Evolutionary conservation across 1,140 invertebrate species (phyloP), one percentile per base, ranked within the genome.

Genomic region (Trialeurodes vaporariorum): DNA sequence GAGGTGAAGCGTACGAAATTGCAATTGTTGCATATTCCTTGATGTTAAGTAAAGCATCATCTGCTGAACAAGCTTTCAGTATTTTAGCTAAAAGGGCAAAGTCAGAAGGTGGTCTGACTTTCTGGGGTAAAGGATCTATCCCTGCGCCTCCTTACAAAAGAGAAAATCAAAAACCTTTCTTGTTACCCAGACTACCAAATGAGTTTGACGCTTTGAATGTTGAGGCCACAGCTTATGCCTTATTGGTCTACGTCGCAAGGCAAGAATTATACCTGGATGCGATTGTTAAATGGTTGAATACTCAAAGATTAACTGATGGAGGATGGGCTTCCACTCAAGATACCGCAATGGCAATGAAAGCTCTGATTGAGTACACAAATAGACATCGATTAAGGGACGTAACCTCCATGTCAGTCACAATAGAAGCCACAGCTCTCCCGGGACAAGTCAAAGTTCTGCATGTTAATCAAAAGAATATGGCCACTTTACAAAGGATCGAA

Each of bases 261-360:
- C 90, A 93, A 75, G 91, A 93, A 70, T 81, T 89, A 68, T 83
- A 87, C 64, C 82, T 88, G 26, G 91, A 93, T 68, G 84, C 87
- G 13, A 94, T 96, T 74, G 93, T 97, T 25, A 87, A 89, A 73
- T 98, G 95, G 95, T 79, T 98, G 5, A 96, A 96, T 77, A 83
- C 90, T 0, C 94, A 97, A 75, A 82, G 95, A 63, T 81, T 96
- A 0, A 88, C 88, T n/a, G 90, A 96, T 73, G 91, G 91, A 49
- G 95, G 94, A 0, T 96, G 94, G 93, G 92, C 93, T 0, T 96
- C 93, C 0, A 96, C 94, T 2, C 92, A 95, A 83, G 93, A 96
- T 76, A 93, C 93, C 0, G 88, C 92, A 69, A 85, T 92, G 73
- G 92, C 94, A 0, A 81, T 95, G 77, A 92, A 93, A 74, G 92